These are phyloP conservation scores for Ophion ventricosus DNA, from an alignment of 2,888 invertebrate genomes.

Conservation along the genomic window DNA sequence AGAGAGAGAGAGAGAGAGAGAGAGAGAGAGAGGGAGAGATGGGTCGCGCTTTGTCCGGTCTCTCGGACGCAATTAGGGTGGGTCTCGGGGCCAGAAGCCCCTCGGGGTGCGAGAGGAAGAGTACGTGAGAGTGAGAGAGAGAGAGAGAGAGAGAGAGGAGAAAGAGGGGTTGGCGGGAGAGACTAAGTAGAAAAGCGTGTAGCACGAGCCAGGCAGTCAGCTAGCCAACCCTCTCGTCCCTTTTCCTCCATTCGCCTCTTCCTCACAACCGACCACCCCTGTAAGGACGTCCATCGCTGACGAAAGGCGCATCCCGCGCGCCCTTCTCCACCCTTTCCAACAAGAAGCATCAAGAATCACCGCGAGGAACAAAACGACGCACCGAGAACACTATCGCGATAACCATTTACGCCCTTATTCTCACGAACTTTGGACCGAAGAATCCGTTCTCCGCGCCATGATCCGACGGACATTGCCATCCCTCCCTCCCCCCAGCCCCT, in stretches of 20 bases:
- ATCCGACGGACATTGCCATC: slow-evolving; percentile 43
- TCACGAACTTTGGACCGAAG: neutral
- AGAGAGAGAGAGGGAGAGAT: slow-evolving; percentile 60
- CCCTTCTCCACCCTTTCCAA: slow-evolving; percentile 8
- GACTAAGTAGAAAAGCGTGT: slow-evolving; percentile 83
- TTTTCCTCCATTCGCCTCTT: slow-evolving; percentile 37
- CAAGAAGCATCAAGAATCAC: neutral
- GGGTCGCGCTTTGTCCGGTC: slow-evolving; percentile 82
- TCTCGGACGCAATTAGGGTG: slow-evolving; percentile 83
- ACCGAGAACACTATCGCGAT: neutral
- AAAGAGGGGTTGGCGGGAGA: neutral
- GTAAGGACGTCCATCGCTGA: slow-evolving; percentile 46
- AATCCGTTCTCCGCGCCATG: neutral
- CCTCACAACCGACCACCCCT: slow-evolving; percentile 42
- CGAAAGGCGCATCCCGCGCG: slow-evolving; percentile 65
- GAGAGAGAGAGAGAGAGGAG: slow-evolving; percentile 1
- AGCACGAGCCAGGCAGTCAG: slow-evolving; percentile 71
- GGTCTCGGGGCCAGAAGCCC: slow-evolving; percentile 78
- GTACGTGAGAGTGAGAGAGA: slow-evolving; percentile 71
- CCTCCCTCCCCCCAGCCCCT: slow-evolving; percentile 5
- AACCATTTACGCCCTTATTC: slow-evolving; percentile 1
- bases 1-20: neutral
- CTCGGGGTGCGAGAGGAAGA: slow-evolving; percentile 71
- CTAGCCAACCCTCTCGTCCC: slow-evolving; percentile 63
- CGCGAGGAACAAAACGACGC: neutral